phyloP scores from a whole-genome alignment of 2,113 vertebrate species.

The Plecturocebus donacophilus region DNA sequence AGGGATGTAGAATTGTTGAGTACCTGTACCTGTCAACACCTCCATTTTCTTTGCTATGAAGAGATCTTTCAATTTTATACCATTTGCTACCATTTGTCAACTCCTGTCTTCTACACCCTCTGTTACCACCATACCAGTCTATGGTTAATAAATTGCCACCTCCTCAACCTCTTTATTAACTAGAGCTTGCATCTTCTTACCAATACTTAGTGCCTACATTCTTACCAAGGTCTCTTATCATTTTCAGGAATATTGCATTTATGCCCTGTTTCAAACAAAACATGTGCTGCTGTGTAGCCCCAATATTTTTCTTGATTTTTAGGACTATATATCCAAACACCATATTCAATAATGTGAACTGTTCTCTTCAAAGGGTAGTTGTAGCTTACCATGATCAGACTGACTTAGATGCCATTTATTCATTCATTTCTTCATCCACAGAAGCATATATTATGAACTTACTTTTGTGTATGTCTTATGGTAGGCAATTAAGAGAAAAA shows the following conservation, averaged over 20 bases:
- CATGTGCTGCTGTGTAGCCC: background rate
- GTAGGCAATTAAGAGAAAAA: background rate
- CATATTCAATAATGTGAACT: background rate
- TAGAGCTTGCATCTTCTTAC: background rate
- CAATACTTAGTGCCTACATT: background rate
- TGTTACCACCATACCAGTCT: accelerated
- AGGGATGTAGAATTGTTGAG: background rate
- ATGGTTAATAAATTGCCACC: background rate
- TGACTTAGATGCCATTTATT: background rate
- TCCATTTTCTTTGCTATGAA: background rate
- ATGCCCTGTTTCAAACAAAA: background rate
- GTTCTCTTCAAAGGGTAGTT: background rate
- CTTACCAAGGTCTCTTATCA: background rate
- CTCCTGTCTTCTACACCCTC: background rate
- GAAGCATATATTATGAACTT: background rate
- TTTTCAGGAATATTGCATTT: background rate
- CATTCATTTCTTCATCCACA: background rate
- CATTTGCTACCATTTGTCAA: background rate
- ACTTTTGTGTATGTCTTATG: background rate
- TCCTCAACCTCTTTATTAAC: background rate
- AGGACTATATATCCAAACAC: background rate
- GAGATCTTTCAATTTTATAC: background rate
- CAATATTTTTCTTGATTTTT: background rate
- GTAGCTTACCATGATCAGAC: background rate
- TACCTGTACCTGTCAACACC: background rate